These are phyloP conservation scores for Xestia ashworthii DNA, from an alignment of 2,888 invertebrate genomes.

Conservation along the genomic window DNA sequence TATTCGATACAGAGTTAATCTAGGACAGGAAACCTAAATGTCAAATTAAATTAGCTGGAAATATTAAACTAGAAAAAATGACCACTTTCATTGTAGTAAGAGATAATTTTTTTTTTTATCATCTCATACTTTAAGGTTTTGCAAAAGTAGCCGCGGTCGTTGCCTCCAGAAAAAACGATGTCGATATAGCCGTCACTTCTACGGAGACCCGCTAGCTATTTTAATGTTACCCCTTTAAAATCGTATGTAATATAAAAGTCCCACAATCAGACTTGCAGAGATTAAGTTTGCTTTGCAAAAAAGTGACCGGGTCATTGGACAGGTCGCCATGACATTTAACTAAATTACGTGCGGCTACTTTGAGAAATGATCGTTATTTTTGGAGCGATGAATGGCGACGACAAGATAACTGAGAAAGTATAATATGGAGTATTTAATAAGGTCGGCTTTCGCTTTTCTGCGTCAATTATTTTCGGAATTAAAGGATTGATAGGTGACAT, in stretches of 20 bases:
- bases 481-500: slow-evolving; percentile 34
- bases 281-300: slow-evolving; percentile 65
- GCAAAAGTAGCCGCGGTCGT: neutral
- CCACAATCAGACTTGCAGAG: slow-evolving; percentile 56
- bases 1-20: slow-evolving; percentile 29
- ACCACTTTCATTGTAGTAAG: neutral
- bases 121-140: neutral
- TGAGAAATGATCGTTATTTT: slow-evolving; percentile 52
- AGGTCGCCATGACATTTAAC: slow-evolving; percentile 70
- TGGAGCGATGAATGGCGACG: slow-evolving; percentile 41
- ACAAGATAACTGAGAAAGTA: slow-evolving; percentile 38
- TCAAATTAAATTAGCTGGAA: neutral
- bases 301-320: slow-evolving; percentile 80
- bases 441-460: slow-evolving; percentile 50
- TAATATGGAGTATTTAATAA: slow-evolving; percentile 40
- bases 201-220: neutral
- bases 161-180: neutral
- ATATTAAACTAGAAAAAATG: neutral
- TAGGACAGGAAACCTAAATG: slow-evolving; percentile 31
- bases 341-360: slow-evolving; percentile 58
- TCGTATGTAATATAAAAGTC: slow-evolving; percentile 57
- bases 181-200: neutral
- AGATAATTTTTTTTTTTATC: neutral
- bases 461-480: slow-evolving; percentile 35
- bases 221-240: slow-evolving; percentile 20